Percentiles rank a stretch among this genome's conserved stretches.
These are phyloP conservation scores for Ferdinandea cuprea DNA, from an alignment of 2,888 invertebrate genomes.

Conservation along the genomic window DNA sequence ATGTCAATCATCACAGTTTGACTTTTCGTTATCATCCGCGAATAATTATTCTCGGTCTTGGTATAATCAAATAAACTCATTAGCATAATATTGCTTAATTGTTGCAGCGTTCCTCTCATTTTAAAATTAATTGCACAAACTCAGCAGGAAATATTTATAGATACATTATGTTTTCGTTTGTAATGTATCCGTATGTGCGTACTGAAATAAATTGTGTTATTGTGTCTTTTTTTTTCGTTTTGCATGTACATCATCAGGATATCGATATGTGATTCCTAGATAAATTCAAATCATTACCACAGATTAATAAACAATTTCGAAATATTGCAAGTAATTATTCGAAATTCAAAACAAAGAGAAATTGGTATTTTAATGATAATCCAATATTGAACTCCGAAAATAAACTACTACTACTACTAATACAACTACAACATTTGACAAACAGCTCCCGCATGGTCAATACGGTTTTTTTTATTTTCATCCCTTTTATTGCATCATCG, in stretches of 20 bases:
- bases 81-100: slow-evolving; percentile 39
- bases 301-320: slow-evolving; percentile 38
- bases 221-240: no score
- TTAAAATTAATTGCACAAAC: slow-evolving; percentile 37
- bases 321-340: slow-evolving; percentile 40
- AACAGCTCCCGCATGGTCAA: slow-evolving; percentile 17
- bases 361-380: slow-evolving; percentile 15
- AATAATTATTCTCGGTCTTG: not conserved
- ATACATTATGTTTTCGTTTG: no score
- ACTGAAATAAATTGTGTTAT: slow-evolving; percentile 8
- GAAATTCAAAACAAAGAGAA: not conserved
- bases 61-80: slow-evolving; percentile 29
- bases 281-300: slow-evolving; percentile 25
- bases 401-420: no score
- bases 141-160: slow-evolving; percentile 20
- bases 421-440: slow-evolving; percentile 23
- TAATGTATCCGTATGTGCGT: no score
- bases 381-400: slow-evolving; percentile 23
- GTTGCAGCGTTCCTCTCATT: slow-evolving; percentile 29
- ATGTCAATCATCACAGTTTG: slow-evolving; percentile 30
- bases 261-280: not conserved
- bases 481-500: slow-evolving; percentile 10
- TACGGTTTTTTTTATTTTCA: slow-evolving; percentile 1
- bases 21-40: slow-evolving; percentile 7
- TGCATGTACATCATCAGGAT: not conserved